Conservation (phyloP, 2,797 vertebrate species). For the Odontamblyopus rebecca region DNA sequence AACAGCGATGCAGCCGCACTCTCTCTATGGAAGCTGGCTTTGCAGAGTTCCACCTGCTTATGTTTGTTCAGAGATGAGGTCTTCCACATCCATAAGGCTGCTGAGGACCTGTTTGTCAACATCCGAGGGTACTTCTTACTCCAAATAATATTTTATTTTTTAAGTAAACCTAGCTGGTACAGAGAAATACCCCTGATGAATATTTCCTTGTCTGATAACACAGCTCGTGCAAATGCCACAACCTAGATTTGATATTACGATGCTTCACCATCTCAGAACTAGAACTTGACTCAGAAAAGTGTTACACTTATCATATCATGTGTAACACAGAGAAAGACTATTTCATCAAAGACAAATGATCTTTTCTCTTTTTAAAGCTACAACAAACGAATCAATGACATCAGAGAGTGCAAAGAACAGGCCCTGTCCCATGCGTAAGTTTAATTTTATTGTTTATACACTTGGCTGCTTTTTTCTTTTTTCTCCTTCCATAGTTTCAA, state of each 20-base stretch:
- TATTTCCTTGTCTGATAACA: neutral
- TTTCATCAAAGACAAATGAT: neutral
- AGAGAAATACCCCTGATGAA: neutral
- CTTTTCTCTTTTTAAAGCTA: slow-evolving; percentile 77
- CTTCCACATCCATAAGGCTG: slow-evolving; percentile 97
- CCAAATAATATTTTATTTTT: neutral
- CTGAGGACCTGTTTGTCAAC: slow-evolving; percentile 97
- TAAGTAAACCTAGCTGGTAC: neutral
- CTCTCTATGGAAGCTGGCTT: slow-evolving; percentile 95
- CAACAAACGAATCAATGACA: slow-evolving; percentile 98
- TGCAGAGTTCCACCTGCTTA: slow-evolving; percentile 97
- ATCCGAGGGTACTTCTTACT: slow-evolving; percentile 84
- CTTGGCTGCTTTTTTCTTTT: slow-evolving; percentile 46
- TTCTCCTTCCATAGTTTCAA: slow-evolving; percentile 43
- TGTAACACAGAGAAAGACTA: neutral
- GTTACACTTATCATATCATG: neutral
- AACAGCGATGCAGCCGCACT: slow-evolving; percentile 90
- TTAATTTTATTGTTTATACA: slow-evolving; percentile 8
- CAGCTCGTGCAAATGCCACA: neutral
- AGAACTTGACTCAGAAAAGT: neutral
- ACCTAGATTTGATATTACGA: neutral
- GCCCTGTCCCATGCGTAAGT: slow-evolving; percentile 97
- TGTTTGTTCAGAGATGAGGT: slow-evolving; percentile 97
- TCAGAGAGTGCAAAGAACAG: slow-evolving; percentile 96
- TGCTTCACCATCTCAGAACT: too few species aligned